Percentiles rank a stretch among this genome's conserved stretches.
Conservation (phyloP, 2,888 invertebrate species). For the Agrochola lota region DNA sequence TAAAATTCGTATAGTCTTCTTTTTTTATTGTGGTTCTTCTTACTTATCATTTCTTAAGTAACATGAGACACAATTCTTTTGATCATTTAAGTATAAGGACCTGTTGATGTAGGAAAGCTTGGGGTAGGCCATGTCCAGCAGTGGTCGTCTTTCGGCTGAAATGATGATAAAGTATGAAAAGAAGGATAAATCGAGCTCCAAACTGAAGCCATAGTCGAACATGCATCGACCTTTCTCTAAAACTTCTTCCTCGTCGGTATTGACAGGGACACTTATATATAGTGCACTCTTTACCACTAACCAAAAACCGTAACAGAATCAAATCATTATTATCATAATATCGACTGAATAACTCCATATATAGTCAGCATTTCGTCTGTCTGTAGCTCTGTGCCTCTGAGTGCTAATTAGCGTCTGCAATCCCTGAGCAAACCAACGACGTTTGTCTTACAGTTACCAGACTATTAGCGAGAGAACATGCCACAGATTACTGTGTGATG, state of each 20-base stretch:
- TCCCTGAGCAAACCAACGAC: conserved; percentile 61
- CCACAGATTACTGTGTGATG: conserved; percentile 24
- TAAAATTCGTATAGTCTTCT: not conserved
- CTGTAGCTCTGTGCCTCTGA: conserved; percentile 39
- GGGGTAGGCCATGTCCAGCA: not conserved
- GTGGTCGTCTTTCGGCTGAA: not conserved
- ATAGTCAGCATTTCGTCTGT: conserved; percentile 22
- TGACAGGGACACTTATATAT: not conserved
- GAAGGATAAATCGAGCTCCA: not conserved
- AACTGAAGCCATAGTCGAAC: conserved; percentile 14
- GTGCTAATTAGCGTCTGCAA: conserved; percentile 70
- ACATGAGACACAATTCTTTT: not conserved
- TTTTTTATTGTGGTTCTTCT: not conserved
- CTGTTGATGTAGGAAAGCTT: not conserved
- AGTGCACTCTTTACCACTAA: not conserved
- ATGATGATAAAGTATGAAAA: not conserved
- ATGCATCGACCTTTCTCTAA: no score
- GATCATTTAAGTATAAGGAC: not conserved
- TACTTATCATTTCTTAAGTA: no score
- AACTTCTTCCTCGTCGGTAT: not conserved
- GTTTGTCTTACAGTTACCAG: conserved; percentile 67
- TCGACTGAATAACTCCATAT: not conserved
- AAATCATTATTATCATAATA: conserved; percentile 9
- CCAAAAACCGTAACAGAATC: not conserved
- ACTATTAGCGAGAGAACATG: conserved; percentile 51